These are phyloP conservation scores for Parazoanthus swiftii DNA, from an alignment of 92 coral and sea anemone species.

Conservation along the genomic window DNA sequence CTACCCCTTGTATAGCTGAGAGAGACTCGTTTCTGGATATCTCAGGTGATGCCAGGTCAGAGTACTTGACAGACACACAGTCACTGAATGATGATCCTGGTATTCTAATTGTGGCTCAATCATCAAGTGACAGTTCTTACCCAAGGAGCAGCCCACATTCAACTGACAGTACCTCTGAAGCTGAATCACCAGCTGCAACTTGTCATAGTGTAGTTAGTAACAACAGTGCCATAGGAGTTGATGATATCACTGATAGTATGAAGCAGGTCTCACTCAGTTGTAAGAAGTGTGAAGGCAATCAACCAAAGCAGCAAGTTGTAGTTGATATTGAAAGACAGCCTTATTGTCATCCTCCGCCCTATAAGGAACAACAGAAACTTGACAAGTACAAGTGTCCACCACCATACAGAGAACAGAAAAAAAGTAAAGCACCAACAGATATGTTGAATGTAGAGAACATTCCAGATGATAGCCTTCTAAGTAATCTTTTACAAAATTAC, in stretches of 20 bases:
- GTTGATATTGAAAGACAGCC: conserved; percentile 41
- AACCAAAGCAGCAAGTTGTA: conserved; percentile 13
- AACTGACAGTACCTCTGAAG: conserved; percentile 16
- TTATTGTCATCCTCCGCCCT: conserved; percentile 84
- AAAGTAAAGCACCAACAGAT: background rate
- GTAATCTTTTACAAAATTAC: conserved; percentile 54
- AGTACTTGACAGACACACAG: conserved; percentile 48
- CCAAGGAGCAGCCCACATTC: conserved; percentile 20
- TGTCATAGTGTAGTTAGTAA: background rate
- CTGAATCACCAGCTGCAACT: conserved; percentile 1
- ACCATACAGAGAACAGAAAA: conserved; percentile 83
- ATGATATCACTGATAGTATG: conserved; percentile 7
- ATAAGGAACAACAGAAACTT: conserved; percentile 55
- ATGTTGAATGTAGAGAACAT: conserved; percentile 29
- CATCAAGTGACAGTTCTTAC: conserved; percentile 35
- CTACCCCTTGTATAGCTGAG: conserved; percentile 75
- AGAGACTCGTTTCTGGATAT: conserved; percentile 51
- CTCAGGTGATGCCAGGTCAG: conserved; percentile 50
- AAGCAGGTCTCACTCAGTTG: conserved; percentile 26
- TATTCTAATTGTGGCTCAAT: conserved; percentile 56
- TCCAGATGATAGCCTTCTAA: conserved; percentile 46
- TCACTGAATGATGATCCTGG: conserved; percentile 71
- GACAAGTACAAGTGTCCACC: conserved; percentile 90
- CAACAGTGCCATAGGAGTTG: background rate
- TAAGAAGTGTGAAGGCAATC: conserved; percentile 34